Percentiles rank a stretch among this genome's conserved stretches.
phyloP scores from a whole-genome alignment of 2,888 invertebrate genomes.

The Ophion obscuratus region DNA sequence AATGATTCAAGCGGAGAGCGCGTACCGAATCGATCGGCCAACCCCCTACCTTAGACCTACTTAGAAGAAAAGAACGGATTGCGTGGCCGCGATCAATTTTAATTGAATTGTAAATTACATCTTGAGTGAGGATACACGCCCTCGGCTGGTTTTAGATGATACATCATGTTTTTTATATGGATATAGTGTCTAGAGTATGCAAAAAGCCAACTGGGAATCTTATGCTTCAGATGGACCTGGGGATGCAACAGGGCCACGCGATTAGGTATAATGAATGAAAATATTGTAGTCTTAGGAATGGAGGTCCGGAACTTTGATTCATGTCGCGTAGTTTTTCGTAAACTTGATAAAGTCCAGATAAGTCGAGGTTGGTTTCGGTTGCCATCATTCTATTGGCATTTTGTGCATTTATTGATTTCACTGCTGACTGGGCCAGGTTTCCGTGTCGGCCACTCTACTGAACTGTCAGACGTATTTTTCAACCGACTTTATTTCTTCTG shows the following conservation, averaged over 20 bases:
- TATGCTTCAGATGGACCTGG: background rate
- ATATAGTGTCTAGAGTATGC: background rate
- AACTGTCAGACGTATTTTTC: background rate
- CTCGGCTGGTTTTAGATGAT: background rate
- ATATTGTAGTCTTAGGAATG: background rate
- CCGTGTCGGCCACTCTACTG: too few relatives aligned
- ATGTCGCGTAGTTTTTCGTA: background rate
- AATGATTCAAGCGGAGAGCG: conserved; percentile 63
- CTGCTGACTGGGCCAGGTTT: too few relatives aligned
- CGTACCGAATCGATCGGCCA: conserved; percentile 65
- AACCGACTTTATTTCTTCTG: background rate
- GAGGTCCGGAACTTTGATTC: background rate
- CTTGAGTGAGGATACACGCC: background rate
- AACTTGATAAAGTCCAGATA: background rate
- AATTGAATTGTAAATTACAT: conserved; percentile 15
- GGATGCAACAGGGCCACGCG: background rate
- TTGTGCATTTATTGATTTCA: too few relatives aligned
- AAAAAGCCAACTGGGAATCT: background rate
- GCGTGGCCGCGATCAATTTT: conserved; percentile 21
- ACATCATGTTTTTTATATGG: background rate
- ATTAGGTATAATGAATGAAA: background rate
- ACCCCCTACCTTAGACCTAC: conserved; percentile 29
- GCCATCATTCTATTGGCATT: too few relatives aligned
- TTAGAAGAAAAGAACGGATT: conserved; percentile 20
- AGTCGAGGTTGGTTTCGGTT: too few relatives aligned